Conservation (phyloP, 2,888 invertebrate species). For the Blastobasis adustella region DNA sequence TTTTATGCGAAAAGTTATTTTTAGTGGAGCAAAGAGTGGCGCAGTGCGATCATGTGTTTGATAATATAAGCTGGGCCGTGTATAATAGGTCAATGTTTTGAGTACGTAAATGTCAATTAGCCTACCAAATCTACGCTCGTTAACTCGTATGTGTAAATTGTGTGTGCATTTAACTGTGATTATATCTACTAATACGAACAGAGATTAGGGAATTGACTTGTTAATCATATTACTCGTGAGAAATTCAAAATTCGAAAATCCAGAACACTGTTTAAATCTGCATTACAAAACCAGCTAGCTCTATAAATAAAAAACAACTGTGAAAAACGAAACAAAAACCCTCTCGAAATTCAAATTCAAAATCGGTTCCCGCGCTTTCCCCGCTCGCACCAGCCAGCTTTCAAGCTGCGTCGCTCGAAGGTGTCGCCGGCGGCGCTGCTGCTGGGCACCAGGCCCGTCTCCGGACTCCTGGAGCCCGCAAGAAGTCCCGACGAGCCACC, state of each 20-base stretch:
- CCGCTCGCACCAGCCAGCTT: background rate
- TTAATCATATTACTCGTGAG: background rate
- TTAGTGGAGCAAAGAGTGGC: slow-evolving; percentile 18
- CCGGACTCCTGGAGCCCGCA: slow-evolving; percentile 64
- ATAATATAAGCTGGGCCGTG: slow-evolving; percentile 26
- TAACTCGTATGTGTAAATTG: no score
- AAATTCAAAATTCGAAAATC: background rate
- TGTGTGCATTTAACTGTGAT: no score
- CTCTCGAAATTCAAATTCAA: slow-evolving; percentile 12
- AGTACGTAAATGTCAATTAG: slow-evolving; percentile 14
- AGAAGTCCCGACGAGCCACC: slow-evolving; percentile 66
- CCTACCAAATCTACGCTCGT: no score
- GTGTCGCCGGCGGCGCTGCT: slow-evolving; percentile 71
- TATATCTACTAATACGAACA: no score
- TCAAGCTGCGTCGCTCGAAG: slow-evolving; percentile 67
- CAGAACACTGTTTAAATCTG: no score
- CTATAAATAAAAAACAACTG: background rate
- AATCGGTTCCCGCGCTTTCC: slow-evolving; percentile 5
- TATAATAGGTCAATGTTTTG: slow-evolving; percentile 36
- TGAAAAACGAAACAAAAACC: slow-evolving; percentile 5
- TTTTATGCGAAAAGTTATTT: background rate
- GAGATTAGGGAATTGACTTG: background rate
- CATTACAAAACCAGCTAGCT: background rate
- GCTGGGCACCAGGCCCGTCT: slow-evolving; percentile 73
- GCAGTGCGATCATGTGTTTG: slow-evolving; percentile 53